Evolutionary conservation across 2,797 vertebrate species (phyloP).

Genomic region (Alosa sapidissima): DNA sequence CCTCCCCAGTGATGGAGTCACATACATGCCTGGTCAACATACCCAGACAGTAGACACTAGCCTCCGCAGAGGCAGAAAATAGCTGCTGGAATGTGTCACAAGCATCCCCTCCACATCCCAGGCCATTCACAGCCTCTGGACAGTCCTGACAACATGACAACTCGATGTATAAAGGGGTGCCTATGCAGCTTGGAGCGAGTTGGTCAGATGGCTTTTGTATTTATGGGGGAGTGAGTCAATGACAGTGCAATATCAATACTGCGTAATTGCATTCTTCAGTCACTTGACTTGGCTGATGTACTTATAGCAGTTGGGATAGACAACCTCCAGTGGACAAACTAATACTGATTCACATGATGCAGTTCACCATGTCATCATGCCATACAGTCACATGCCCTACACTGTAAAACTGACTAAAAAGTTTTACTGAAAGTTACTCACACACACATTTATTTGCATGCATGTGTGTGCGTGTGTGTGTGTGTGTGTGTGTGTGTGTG

Average conservation of each 20-base stretch:
- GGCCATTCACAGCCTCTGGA: conserved; percentile 57
- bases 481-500: no score
- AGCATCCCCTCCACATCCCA: conserved; percentile 63
- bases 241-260: background rate
- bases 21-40: conserved; percentile 57
- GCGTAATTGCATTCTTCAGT: background rate
- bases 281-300: background rate
- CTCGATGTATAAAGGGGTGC: background rate
- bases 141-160: background rate
- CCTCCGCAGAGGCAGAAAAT: conserved; percentile 61
- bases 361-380: background rate
- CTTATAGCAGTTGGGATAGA: background rate
- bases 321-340: background rate
- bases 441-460: no score
- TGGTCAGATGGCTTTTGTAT: conserved; percentile 7
- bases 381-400: background rate
- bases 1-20: conserved; percentile 44
- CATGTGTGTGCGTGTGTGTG: no score
- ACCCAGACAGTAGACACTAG: conserved; percentile 63
- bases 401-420: background rate
- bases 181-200: background rate
- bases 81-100: conserved; percentile 54
- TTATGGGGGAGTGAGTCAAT: conserved; percentile 1
- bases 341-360: conserved; percentile 13
- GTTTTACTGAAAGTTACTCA: no score